These are phyloP conservation scores for Trinorchestia longiramus DNA, from an alignment of 1,140 invertebrate genomes.

Conservation along the genomic window DNA sequence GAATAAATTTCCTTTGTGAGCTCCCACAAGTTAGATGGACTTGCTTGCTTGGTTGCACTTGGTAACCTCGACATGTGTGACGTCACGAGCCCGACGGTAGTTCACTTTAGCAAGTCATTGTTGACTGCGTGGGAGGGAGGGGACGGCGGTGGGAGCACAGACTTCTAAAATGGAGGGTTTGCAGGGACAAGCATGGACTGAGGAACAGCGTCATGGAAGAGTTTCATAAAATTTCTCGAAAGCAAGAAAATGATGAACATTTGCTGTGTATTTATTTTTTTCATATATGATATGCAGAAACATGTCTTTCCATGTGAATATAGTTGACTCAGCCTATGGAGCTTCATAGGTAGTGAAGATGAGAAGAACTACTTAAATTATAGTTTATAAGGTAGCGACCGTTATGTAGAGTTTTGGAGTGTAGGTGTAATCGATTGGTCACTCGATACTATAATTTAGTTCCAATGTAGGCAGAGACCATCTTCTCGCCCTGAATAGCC, in stretches of 20 bases:
- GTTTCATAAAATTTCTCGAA: neutral
- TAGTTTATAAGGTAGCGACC: neutral
- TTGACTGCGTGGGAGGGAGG: constrained; percentile 26
- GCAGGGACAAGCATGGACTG: neutral
- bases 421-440: neutral
- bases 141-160: neutral
- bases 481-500: no score
- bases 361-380: neutral
- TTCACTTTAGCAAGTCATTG: constrained; percentile 29
- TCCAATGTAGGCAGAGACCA: neutral
- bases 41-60: constrained; percentile 11
- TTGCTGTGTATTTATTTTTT: neutral
- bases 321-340: neutral
- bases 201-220: neutral
- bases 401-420: neutral
- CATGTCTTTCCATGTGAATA: neutral
- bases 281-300: neutral
- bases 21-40: neutral
- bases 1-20: neutral
- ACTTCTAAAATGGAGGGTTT: neutral
- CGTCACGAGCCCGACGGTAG: constrained; percentile 26
- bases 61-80: neutral
- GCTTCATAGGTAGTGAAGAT: neutral
- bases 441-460: neutral
- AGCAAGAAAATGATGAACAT: neutral